Base-by-base conservation (phyloP, 2,113 vertebrate species). In the Eonycteris spelaea region DNA sequence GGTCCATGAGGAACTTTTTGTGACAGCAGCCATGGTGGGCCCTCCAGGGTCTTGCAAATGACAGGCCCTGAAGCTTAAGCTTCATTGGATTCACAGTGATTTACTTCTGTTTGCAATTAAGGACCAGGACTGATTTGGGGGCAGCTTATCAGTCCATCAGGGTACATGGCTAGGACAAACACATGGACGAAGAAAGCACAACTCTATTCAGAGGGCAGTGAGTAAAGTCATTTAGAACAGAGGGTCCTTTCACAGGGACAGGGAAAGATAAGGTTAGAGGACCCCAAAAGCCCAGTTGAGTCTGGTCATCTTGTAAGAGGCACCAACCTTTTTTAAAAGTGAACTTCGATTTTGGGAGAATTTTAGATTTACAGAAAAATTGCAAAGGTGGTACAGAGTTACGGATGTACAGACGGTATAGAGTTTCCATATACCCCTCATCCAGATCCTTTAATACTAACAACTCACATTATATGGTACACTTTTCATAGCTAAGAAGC, bases 331-430 rank as follows among this genome's bases (percentile, higher is more conserved):
- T 92, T 35, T 45, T 26, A 33, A 67, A 65, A 71, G 63, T 57
- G 28, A 80, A 92, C 1, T 84, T 86, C 55, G 82, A 68, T 80
- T 85, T 74, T 59, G 59, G 45, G 86, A 82, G 67, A 83, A 83
- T 84, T 91, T 92, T 65, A 38, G 33, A 73, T 73, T 85, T 77
- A 90, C 35, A 71, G 43, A 57, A 84, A 91, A 92, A 18, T 91
- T 59, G 73, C 71, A 93, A 71, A 88, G 88, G 65, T 7, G 38
- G n/a, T 63, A 85, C 16, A 21, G 38, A 74, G 8, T 57, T 51
- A 16, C 51, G 16, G 51, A 51, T 7, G n/a, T 63, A 85, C 16
- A 21, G 38, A 59, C 6, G 55, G 38, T 63, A 85, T 13, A 21
- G 38, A 59, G 43, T 77, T 92, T 71, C 67, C 35, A 45, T 28